Percentiles rank a stretch among this genome's conserved stretches.
phyloP scores from a whole-genome alignment of 2,888 invertebrate genomes.

The Dimorphilus gyrociliatus region DNA sequence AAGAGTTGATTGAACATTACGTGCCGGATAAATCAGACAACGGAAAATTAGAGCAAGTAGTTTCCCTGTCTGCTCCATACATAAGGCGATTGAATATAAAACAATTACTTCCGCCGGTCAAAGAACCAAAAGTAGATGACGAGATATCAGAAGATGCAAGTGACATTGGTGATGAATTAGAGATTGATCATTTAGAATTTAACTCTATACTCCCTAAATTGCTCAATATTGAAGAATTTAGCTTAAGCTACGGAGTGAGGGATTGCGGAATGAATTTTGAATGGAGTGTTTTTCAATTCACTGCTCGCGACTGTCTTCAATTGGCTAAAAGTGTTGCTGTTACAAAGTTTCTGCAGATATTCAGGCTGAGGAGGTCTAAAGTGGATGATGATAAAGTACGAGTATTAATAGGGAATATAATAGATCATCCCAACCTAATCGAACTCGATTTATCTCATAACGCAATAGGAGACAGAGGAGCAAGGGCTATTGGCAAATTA shows the following conservation, averaged over 20 bases:
- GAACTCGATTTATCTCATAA: constrained; percentile 37
- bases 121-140: constrained; percentile 26
- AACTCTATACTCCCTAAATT: constrained; percentile 24
- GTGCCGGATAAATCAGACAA: constrained; percentile 33
- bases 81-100: constrained; percentile 26
- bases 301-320: constrained; percentile 34
- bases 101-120: constrained; percentile 36
- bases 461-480: constrained; percentile 34
- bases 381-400: constrained; percentile 36
- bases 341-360: constrained; percentile 27
- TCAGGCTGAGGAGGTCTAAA: constrained; percentile 30
- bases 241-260: constrained; percentile 32
- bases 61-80: constrained; percentile 28
- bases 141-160: constrained; percentile 29
- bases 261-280: constrained; percentile 40
- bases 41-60: constrained; percentile 22
- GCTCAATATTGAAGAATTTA: constrained; percentile 30
- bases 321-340: constrained; percentile 33
- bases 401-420: constrained; percentile 32
- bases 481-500: constrained; percentile 37
- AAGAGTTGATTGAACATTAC: constrained; percentile 34
- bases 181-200: constrained; percentile 37
- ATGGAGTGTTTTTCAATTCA: constrained; percentile 38
- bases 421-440: constrained; percentile 31
- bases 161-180: constrained; percentile 31